phyloP scores from a whole-genome alignment of 2,113 vertebrate species.

The Grallaria varia region DNA sequence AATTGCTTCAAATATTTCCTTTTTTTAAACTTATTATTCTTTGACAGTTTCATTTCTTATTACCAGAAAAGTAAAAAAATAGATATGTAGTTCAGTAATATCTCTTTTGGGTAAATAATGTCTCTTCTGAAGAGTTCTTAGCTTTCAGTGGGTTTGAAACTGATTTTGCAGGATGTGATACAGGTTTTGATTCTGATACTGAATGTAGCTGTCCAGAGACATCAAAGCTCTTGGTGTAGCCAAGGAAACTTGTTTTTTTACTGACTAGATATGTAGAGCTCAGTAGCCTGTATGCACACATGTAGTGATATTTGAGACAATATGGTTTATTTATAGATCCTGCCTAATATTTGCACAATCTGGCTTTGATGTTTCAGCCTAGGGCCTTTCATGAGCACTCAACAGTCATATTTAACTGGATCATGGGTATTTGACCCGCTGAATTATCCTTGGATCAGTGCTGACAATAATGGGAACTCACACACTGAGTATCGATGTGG shows the following conservation, averaged over 20 bases:
- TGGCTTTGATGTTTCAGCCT: not conserved
- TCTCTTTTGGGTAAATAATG: not conserved
- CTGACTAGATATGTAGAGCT: not conserved
- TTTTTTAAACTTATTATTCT: not conserved
- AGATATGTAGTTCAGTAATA: not conserved
- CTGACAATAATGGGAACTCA: not conserved
- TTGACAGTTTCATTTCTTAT: not conserved
- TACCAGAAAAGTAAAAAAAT: not conserved
- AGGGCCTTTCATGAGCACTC: not conserved
- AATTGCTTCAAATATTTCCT: not conserved
- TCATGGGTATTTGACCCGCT: not conserved
- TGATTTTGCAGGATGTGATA: not conserved
- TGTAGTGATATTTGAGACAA: not conserved
- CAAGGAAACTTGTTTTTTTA: not conserved
- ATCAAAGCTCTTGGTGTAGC: not conserved
- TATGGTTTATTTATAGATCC: conserved; percentile 10
- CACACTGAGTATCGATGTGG: not conserved
- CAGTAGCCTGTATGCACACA: not conserved
- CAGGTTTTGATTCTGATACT: not conserved
- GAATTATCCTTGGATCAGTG: not conserved
- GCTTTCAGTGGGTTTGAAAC: not conserved
- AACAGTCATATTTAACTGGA: not conserved
- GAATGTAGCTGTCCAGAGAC: not conserved
- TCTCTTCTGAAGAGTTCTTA: not conserved
- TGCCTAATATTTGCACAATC: not conserved